These are phyloP conservation scores for Megalurothrips usitatus DNA, from an alignment of 2,888 invertebrate genomes.

Conservation along the genomic window DNA sequence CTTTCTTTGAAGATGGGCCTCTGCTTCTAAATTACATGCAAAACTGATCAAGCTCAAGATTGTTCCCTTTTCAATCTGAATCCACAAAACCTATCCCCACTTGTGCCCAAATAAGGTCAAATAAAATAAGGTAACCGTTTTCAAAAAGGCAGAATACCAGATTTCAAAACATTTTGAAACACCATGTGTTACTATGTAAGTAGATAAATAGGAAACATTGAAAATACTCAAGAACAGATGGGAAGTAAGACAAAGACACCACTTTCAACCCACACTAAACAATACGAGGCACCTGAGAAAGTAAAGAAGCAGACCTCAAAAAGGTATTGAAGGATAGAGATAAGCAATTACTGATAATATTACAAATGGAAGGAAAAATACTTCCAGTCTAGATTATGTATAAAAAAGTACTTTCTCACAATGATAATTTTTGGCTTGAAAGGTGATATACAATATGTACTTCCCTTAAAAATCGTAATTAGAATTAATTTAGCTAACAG, in stretches of 20 bases:
- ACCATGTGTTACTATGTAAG: no score
- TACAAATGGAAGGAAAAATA: neutral
- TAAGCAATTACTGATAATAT: neutral
- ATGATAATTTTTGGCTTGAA: slow-evolving; percentile 17
- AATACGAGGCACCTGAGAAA: no score
- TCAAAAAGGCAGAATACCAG: no score
- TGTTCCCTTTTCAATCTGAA: slow-evolving; percentile 7
- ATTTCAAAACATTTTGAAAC: neutral
- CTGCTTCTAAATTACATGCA: neutral
- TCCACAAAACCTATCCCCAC: neutral
- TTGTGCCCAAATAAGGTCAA: no score
- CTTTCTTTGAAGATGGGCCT: neutral
- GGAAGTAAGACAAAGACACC: no score
- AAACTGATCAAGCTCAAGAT: neutral
- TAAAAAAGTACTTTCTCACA: slow-evolving; percentile 10
- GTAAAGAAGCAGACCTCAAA: no score
- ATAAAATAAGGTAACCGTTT: no score
- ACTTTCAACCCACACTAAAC: no score
- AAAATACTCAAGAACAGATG: neutral
- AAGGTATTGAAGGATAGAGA: no score
- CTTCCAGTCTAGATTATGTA: slow-evolving; percentile 5
- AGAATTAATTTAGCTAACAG: neutral
- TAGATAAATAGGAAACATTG: neutral
- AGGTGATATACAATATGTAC: slow-evolving; percentile 2
- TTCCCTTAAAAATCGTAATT: neutral